A percentile compares a stretch with the other conserved stretches of the same genome.
phyloP scores from a whole-genome alignment of 2,113 vertebrate species.

The Cacatua alba region DNA sequence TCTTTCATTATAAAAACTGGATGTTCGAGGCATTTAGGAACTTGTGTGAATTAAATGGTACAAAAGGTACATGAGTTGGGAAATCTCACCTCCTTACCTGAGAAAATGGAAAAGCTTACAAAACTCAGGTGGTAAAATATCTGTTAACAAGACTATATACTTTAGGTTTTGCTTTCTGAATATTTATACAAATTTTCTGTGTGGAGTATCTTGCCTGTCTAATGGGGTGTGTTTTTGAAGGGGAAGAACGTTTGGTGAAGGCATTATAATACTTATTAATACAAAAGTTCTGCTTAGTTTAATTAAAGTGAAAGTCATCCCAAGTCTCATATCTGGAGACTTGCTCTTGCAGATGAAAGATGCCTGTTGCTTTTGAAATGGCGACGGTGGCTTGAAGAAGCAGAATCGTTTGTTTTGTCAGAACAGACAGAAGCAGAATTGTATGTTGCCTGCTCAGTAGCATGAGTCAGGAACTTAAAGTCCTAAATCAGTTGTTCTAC shows the following conservation, averaged over 20 bases:
- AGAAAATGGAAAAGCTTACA: constrained; percentile 1
- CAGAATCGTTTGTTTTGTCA: not conserved
- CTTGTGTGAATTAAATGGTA: not conserved
- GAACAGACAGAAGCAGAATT: not conserved
- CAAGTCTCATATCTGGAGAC: not conserved
- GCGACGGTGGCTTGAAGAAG: not conserved
- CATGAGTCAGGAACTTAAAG: not conserved
- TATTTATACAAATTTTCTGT: not conserved
- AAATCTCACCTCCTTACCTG: not conserved
- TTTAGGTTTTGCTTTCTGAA: not conserved
- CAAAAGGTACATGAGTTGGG: not conserved
- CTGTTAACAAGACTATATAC: not conserved
- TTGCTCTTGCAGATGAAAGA: not conserved
- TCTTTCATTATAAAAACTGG: constrained; percentile 28
- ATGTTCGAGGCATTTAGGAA: constrained; percentile 20
- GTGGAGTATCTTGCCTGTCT: not conserved
- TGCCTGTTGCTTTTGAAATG: not conserved
- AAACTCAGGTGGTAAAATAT: not conserved
- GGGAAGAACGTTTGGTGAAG: not conserved
- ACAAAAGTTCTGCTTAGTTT: not conserved
- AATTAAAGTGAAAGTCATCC: not conserved
- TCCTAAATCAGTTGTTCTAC: not conserved
- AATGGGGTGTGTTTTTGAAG: not conserved
- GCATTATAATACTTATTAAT: not conserved
- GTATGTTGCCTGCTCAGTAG: not conserved